phyloP scores from a whole-genome alignment of 2,113 vertebrate genomes.

The Pterophyllum scalare region DNA sequence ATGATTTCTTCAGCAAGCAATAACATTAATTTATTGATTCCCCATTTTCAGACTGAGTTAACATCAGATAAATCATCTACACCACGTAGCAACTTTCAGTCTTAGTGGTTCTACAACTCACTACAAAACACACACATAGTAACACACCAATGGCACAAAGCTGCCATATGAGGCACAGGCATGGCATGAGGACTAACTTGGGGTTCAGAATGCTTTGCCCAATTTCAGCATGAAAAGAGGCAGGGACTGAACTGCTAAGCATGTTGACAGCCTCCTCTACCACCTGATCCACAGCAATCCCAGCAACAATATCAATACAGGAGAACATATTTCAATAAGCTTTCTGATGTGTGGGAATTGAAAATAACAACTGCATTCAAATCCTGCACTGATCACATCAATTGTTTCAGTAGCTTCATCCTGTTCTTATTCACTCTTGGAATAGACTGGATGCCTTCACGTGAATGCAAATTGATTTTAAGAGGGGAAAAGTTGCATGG shows the following conservation, averaged over 20 bases:
- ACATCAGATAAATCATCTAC: neutral
- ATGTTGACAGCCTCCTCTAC: neutral
- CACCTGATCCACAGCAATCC: neutral
- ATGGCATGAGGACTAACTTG: too few species aligned
- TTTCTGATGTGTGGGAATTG: too few species aligned
- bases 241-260: neutral
- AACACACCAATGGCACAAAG: neutral
- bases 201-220: neutral
- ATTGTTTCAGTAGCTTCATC: neutral
- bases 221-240: neutral
- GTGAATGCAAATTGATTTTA: neutral
- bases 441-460: neutral
- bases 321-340: neutral
- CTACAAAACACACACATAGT: neutral
- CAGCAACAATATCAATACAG: neutral
- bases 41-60: neutral
- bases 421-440: neutral
- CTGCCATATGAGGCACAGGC: neutral
- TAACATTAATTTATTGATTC: neutral
- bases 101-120: neutral
- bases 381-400: neutral
- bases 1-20: neutral
- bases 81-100: neutral
- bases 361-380: neutral
- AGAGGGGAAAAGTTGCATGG: too few species aligned